phyloP scores from a whole-genome alignment of 2,888 invertebrate species.

The Vannuccia rotundouncinata region DNA sequence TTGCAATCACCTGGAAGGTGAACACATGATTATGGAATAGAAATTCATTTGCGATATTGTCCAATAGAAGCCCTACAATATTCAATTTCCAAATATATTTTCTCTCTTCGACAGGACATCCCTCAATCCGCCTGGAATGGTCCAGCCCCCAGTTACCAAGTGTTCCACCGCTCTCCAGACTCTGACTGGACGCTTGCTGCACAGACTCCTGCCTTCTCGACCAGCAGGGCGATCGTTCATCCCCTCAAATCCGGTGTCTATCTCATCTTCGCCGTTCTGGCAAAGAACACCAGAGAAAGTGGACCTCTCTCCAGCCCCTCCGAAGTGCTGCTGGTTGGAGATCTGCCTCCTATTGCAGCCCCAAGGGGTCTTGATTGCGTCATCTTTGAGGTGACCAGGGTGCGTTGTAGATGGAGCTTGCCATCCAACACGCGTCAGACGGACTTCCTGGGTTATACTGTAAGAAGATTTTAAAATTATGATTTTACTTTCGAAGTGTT shows the following conservation, averaged over 20 bases:
- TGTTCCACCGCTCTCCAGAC: neutral
- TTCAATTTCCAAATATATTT: no score
- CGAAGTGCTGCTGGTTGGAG: neutral
- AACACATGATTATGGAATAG: neutral
- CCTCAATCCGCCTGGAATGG: neutral
- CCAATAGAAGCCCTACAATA: no score
- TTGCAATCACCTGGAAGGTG: neutral
- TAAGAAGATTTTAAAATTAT: no score
- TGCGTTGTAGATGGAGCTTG: neutral
- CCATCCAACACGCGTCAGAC: no score
- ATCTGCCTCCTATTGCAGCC: neutral
- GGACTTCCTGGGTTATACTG: no score
- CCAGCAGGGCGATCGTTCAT: neutral
- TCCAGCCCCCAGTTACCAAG: neutral
- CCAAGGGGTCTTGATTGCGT: neutral
- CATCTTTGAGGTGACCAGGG: neutral
- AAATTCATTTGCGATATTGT: no score
- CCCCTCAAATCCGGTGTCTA: neutral
- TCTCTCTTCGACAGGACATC: neutral
- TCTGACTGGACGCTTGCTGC: neutral
- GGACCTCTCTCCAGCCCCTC: neutral
- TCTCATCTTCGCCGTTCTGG: neutral
- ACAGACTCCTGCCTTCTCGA: neutral
- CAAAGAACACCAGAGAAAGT: neutral
- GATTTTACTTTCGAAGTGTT: no score